Percentiles rank a stretch among this genome's conserved stretches.
Conservation (phyloP, 2,113 vertebrate genomes). For the Dromas ardeola region DNA sequence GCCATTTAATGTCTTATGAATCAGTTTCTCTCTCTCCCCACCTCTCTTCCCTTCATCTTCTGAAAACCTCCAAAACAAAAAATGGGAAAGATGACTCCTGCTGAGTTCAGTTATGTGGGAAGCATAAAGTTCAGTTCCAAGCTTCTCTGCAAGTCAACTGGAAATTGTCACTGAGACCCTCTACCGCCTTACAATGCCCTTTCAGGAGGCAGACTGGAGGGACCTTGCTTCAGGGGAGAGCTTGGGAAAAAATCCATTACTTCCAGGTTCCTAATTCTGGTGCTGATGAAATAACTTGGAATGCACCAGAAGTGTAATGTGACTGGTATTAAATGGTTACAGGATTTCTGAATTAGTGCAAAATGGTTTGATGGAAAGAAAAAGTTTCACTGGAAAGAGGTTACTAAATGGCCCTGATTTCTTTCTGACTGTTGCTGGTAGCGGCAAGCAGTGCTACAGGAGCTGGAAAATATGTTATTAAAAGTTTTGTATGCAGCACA, state of each 20-base stretch:
- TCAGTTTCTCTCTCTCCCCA: neutral
- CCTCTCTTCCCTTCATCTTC: neutral
- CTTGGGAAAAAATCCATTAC: neutral
- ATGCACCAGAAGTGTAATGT: neutral
- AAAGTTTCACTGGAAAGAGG: neutral
- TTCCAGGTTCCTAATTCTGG: neutral
- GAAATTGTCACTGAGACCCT: neutral
- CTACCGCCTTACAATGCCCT: neutral
- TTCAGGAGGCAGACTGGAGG: neutral
- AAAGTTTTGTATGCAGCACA: neutral
- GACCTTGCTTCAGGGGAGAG: neutral
- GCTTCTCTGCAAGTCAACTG: neutral
- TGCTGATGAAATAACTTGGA: neutral
- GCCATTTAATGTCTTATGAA: neutral
- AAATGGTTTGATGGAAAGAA: neutral
- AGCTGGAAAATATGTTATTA: neutral
- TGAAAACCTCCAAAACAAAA: neutral
- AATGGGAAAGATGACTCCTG: neutral
- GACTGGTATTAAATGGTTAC: neutral
- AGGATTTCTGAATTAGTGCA: neutral
- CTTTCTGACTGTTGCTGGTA: neutral
- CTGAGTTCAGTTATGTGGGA: neutral
- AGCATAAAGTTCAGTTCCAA: neutral
- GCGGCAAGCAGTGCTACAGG: neutral
- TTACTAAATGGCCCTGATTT: neutral